These are phyloP conservation scores for Chionomys nivalis DNA, from an alignment of 2,113 vertebrate species.

Conservation along the genomic window DNA sequence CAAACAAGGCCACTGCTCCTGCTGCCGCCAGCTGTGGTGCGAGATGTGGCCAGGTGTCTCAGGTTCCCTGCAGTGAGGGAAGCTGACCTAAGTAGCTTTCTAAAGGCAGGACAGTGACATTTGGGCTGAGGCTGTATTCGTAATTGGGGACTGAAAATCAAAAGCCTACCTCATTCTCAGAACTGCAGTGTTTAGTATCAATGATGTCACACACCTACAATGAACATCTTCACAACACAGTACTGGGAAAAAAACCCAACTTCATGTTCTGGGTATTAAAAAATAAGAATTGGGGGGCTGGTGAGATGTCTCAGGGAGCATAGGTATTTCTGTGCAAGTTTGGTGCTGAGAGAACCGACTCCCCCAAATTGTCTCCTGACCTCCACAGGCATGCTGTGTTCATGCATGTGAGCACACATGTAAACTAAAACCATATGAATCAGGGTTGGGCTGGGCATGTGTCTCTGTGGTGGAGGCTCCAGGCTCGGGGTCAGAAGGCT, in stretches of 20 bases:
- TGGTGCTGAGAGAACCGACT: neutral
- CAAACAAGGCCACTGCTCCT: neutral
- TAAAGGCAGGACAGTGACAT: neutral
- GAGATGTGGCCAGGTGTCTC: neutral
- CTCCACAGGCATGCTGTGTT: neutral
- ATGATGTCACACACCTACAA: neutral
- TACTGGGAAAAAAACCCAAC: neutral
- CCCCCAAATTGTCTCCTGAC: neutral
- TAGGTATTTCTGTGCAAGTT: neutral
- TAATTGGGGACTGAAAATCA: slow-evolving; percentile 35
- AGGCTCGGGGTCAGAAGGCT: neutral
- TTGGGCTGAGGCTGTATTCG: neutral
- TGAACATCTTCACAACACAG: neutral
- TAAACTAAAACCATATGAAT: neutral
- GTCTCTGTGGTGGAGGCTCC: neutral
- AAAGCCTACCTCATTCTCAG: neutral
- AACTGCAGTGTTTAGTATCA: neutral
- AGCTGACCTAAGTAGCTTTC: slow-evolving; percentile 18
- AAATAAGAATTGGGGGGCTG: neutral
- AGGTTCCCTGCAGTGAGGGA: neutral
- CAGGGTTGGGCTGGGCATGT: neutral
- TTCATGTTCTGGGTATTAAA: slow-evolving; percentile 6
- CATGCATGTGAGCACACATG: neutral
- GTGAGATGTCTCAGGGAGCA: neutral
- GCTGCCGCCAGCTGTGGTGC: neutral